Evolutionary conservation across 2,888 invertebrate species (phyloP).

Genomic region (Lomographa bimaculata): DNA sequence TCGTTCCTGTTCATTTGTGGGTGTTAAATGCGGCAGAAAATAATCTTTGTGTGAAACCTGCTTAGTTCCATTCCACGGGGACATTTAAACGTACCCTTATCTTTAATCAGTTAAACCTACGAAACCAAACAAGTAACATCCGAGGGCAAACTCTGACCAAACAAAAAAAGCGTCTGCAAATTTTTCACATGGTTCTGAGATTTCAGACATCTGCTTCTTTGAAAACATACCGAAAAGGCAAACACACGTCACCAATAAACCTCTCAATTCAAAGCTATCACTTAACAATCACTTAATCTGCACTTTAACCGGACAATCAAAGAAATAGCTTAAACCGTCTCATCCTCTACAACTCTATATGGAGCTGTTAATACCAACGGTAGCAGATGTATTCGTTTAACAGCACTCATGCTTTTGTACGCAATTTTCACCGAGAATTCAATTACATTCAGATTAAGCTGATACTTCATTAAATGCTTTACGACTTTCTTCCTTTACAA

Average conservation of each 20-base stretch:
- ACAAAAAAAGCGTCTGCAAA: background rate
- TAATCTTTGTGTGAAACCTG: slow-evolving; percentile 10
- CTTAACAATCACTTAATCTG: slow-evolving; percentile 15
- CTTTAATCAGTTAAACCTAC: too few species aligned
- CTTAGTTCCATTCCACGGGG: background rate
- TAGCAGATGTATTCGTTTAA: slow-evolving; percentile 19
- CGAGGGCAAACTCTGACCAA: background rate
- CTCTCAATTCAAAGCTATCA: slow-evolving; percentile 8
- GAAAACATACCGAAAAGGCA: slow-evolving; percentile 8
- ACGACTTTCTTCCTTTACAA: slow-evolving; percentile 44
- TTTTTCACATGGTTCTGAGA: slow-evolving; percentile 4
- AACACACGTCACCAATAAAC: slow-evolving; percentile 25
- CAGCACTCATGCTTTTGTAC: slow-evolving; percentile 11
- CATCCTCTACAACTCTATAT: slow-evolving; percentile 18
- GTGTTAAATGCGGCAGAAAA: slow-evolving; percentile 12
- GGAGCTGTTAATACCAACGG: slow-evolving; percentile 42
- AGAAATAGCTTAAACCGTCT: slow-evolving; percentile 30
- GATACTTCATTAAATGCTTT: slow-evolving; percentile 34
- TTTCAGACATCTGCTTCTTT: slow-evolving; percentile 4
- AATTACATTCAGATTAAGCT: slow-evolving; percentile 25
- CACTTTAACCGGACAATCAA: slow-evolving; percentile 13
- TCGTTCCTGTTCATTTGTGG: slow-evolving; percentile 14
- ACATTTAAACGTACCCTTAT: background rate
- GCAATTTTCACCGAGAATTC: slow-evolving; percentile 20
- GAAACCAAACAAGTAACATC: background rate